Evolutionary conservation across 2,797 vertebrate species (phyloP).

Genomic region (Rhynchonycteris naso): DNA sequence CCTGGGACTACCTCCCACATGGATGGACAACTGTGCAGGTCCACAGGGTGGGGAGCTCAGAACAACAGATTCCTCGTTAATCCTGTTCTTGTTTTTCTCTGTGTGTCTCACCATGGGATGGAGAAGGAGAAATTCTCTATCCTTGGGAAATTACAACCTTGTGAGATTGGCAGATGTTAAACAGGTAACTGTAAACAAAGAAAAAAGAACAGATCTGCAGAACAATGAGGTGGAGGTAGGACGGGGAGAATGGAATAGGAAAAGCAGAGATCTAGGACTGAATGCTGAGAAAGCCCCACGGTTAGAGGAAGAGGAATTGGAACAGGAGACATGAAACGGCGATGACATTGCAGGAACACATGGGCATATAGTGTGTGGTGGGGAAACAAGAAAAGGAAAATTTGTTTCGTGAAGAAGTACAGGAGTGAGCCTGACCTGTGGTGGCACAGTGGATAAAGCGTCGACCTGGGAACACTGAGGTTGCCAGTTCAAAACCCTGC

Average conservation of each 20-base stretch:
- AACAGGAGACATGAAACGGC: neutral
- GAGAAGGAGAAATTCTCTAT: neutral
- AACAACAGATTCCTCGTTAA: neutral
- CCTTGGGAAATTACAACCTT: neutral
- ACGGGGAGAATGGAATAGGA: neutral
- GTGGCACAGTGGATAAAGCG: too few species aligned
- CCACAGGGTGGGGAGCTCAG: rapidly evolving
- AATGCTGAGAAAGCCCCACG: neutral
- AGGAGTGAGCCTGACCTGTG: too few species aligned
- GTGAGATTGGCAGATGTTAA: neutral
- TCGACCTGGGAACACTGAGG: too few species aligned
- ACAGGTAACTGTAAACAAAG: neutral
- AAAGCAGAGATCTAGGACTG: neutral
- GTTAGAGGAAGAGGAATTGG: neutral
- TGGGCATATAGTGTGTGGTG: neutral
- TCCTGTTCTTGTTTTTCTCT: neutral
- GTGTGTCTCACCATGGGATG: neutral
- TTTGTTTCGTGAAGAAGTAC: neutral
- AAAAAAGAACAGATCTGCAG: neutral
- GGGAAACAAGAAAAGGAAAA: neutral
- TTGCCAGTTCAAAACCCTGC: too few species aligned
- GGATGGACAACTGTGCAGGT: too few species aligned
- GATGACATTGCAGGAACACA: neutral
- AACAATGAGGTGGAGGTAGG: neutral
- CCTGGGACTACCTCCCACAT: neutral